Conservation (phyloP, 2,888 invertebrate genomes). For the Athalia cordata region DNA sequence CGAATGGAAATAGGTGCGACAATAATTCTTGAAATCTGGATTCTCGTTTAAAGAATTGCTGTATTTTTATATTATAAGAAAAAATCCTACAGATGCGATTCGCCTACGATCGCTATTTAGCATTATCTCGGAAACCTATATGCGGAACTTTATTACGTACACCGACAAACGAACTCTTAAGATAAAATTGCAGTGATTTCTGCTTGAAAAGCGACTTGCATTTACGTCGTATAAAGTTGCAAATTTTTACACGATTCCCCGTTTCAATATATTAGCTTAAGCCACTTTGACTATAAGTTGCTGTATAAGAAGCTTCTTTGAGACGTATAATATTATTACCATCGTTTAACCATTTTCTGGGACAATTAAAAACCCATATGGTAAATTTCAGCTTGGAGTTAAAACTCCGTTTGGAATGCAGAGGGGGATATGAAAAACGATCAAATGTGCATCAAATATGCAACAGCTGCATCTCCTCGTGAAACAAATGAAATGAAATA, state of each 20-base stretch:
- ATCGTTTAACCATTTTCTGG: slow-evolving; percentile 2
- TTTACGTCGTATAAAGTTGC: background rate
- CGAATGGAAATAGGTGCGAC: too few species aligned
- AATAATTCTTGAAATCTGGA: too few species aligned
- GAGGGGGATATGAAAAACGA: too few species aligned
- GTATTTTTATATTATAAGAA: too few species aligned
- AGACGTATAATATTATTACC: slow-evolving; percentile 1
- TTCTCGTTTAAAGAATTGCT: too few species aligned
- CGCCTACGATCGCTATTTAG: background rate
- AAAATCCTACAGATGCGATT: background rate
- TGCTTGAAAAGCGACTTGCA: background rate
- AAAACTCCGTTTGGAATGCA: background rate
- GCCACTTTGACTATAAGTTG: too few species aligned
- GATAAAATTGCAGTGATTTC: background rate
- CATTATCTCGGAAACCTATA: background rate
- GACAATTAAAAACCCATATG: background rate
- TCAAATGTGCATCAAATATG: too few species aligned
- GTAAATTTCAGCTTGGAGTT: background rate
- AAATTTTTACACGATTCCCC: background rate
- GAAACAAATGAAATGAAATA: too few species aligned
- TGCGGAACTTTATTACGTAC: background rate
- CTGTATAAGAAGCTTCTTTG: background rate
- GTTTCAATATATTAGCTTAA: too few species aligned
- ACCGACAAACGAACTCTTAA: background rate
- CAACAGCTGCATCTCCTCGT: too few species aligned